Evolutionary conservation across 2,797 vertebrate genomes (phyloP).

Genomic region (Manis javanica): DNA sequence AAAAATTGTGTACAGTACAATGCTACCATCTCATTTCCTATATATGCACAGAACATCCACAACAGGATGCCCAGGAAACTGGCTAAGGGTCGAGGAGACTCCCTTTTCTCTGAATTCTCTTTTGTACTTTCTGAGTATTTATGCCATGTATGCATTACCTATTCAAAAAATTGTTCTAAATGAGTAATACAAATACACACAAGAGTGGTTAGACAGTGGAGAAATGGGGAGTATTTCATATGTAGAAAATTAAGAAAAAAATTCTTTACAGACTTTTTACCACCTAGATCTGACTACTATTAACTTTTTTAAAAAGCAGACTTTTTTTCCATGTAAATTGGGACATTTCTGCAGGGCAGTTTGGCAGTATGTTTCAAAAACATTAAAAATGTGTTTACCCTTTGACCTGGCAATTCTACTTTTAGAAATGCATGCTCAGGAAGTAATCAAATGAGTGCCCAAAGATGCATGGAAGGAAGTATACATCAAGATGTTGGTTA

Average conservation of each 20-base stretch:
- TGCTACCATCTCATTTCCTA: neutral
- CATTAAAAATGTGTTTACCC: neutral
- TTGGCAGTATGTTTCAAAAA: constrained; percentile 18
- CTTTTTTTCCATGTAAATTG: neutral
- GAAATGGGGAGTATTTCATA: neutral
- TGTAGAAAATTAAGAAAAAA: neutral
- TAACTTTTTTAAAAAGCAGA: neutral
- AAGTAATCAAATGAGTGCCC: constrained; percentile 13
- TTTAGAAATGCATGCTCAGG: constrained; percentile 54
- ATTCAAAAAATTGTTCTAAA: constrained; percentile 40
- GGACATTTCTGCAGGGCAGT: constrained; percentile 3
- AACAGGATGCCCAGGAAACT: neutral
- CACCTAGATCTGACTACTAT: neutral
- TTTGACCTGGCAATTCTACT: constrained; percentile 55
- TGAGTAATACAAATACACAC: neutral
- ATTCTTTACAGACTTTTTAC: neutral
- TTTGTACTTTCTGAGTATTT: constrained; percentile 26
- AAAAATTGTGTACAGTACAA: neutral
- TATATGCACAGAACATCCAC: neutral
- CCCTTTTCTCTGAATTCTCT: constrained; percentile 25
- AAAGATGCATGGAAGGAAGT: neutral
- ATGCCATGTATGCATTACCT: neutral
- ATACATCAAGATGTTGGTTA: constrained; percentile 13
- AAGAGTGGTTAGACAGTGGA: constrained; percentile 1
- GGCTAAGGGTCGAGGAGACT: neutral